Conservation (phyloP, 2,113 vertebrate genomes). For the Abramis brama region DNA sequence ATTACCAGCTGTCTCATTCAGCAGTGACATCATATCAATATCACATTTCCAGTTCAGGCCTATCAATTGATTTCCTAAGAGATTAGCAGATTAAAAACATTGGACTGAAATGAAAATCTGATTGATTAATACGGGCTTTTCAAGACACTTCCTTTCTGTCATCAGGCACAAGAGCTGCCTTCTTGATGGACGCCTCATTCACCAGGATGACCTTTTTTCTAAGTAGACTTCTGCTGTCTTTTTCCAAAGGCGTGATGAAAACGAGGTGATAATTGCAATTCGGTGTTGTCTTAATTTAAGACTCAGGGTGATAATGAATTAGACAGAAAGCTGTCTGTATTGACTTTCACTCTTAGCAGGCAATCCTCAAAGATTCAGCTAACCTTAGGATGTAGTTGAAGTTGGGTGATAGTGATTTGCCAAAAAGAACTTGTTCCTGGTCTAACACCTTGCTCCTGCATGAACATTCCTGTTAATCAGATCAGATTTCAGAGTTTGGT, state of each 20-base stretch:
- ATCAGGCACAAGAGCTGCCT: slow-evolving; percentile 4
- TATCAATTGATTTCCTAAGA: slow-evolving; percentile 7
- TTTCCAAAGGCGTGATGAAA: slow-evolving; percentile 18
- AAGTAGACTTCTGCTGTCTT: slow-evolving; percentile 6
- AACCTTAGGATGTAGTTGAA: neutral
- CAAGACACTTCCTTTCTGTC: slow-evolving; percentile 16
- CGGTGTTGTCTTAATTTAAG: slow-evolving; percentile 22
- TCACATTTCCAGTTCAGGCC: neutral
- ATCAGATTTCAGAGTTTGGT: neutral
- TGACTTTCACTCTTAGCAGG: slow-evolving; percentile 49
- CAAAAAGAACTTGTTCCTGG: neutral
- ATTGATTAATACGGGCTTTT: neutral
- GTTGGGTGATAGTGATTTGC: neutral
- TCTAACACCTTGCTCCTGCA: neutral
- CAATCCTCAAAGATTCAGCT: slow-evolving; percentile 32
- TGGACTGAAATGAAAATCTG: slow-evolving; percentile 15
- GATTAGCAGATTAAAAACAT: slow-evolving; percentile 12
- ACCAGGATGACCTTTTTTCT: neutral
- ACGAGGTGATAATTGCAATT: slow-evolving; percentile 26
- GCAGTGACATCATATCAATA: slow-evolving; percentile 26
- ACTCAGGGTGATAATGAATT: slow-evolving; percentile 41
- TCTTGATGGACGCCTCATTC: slow-evolving; percentile 4
- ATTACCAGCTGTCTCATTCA: neutral
- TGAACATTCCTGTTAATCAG: neutral
- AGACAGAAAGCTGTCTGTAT: slow-evolving; percentile 32